Base-by-base conservation (phyloP, 2,888 invertebrate genomes). In the Chironomus tentans region DNA sequence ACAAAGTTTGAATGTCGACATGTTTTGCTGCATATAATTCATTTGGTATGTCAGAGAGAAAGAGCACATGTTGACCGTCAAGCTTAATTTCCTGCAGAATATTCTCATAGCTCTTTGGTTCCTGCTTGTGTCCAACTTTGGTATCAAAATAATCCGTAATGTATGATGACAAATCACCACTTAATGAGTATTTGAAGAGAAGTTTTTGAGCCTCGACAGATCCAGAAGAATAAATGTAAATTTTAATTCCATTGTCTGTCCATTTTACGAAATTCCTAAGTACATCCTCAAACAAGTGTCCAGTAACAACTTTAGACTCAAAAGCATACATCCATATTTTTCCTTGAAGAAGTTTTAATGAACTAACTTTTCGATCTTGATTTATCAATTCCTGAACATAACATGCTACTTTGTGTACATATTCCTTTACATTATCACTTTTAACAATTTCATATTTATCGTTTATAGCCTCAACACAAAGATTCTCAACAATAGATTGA, bases 181-280 rank as follows among this genome's bases (percentile, higher is more conserved):
- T 87, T 18, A 85, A 84, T 2, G 94, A 90, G 82, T 94, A 86
- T 0, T 87, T 87, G 82, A 97, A 96, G 3, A 97, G 86, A 10
- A 97, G 86, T 81, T 94, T 92, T 83, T 98, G 98, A 13, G 97
- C 93, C 80, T 92, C 91, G 0, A 94, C 89, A 76, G 95, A 95
- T 69, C 97, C 97, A 28, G 96, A 96, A 0, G 97, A 97, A 83
- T 94, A 98, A 77, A 97, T 90, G 81, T 90, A 95, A 70, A 97
- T 85, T 78, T 88, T 88, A 48, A 88, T 87, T 12, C 90, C 91
- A 13, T 86, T 84, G 3, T 88, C 85, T 3, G 87, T 87, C 92
- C 96, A 93, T 77, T 86, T 84, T 80, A 91, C 87, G 69, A 98
- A 86, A 1, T 91, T 90, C 15, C 86, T 85, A 0, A 89, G 86